Evolutionary conservation across 2,113 vertebrate species (phyloP), one percentile per base, ranked within the genome.

Genomic region (Alces alces): DNA sequence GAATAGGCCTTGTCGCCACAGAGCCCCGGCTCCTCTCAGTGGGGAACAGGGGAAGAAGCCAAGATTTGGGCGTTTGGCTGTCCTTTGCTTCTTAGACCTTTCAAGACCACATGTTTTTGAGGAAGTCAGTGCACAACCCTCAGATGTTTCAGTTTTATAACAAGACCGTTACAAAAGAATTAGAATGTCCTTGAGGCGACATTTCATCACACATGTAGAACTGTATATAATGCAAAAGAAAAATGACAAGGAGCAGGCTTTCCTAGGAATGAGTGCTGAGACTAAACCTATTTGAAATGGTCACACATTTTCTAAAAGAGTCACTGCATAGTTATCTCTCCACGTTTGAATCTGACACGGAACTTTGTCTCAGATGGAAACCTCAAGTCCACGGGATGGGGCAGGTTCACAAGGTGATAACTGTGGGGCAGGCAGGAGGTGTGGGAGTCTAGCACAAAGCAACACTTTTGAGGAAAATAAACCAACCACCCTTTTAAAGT

Each of bases 131-230:
- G n/a, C 30, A 47, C 15, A 43, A n/a, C 54, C 80, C 66, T 19
- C 14, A 82, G 58, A 57, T 21, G 83, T 55, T 79, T 79, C 64
- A 14, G 30, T 82, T 94, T 66, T 55, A 64, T 55, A 39, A 95
- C 8, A 89, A 94, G 33, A 9, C 52, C 92, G 12, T 85, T 87
- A 84, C 61, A 79, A 87, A 95, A 91, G 80, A 66, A 43, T 85
- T 88, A 93, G 86, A 54, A 58, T 80, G 21, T 47, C 76, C 92
- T 95, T 36, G 73, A 90, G 76, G 76, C 43, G 21, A 66, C 17
- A 33, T 52, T 92, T 57, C 60, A 52, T 93, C 45, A 27, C 17
- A 1, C 61, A 25, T 10, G 27, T 19, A 14, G 55, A 94, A 28
- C 16, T 9, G 1, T 36, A 33, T 55, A 52, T 55, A 47, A 82